Conservation (phyloP, 2,797 vertebrate genomes). For the Balearica regulorum region DNA sequence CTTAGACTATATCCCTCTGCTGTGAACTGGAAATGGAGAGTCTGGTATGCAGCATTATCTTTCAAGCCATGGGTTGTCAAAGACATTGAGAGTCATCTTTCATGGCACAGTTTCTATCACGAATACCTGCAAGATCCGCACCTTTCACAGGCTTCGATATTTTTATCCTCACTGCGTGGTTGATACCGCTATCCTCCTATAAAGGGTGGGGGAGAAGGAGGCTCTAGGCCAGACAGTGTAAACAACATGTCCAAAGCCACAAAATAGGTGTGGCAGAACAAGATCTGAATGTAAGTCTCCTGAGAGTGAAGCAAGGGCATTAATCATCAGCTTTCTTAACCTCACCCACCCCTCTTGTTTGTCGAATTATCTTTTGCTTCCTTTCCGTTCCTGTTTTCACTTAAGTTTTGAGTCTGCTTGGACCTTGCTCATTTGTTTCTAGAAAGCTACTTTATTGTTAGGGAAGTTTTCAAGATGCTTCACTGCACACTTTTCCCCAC, state of each 20-base stretch:
- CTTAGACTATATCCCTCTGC: not conserved
- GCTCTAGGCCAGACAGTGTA: not conserved
- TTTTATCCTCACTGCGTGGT: rapidly evolving
- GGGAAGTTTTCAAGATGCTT: not conserved
- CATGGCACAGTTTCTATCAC: not conserved
- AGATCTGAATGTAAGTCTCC: not conserved
- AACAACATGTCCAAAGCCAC: not conserved
- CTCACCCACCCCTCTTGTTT: not conserved
- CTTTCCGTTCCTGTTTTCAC: not conserved
- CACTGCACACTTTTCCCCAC: not conserved
- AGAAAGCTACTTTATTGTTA: not conserved
- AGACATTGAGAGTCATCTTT: not conserved
- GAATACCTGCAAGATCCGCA: not conserved
- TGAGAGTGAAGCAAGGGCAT: not conserved
- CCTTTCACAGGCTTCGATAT: not conserved
- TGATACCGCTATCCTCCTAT: rapidly evolving
- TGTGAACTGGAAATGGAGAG: not conserved
- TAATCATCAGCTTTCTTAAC: slow-evolving; percentile 12
- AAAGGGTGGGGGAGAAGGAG: not conserved
- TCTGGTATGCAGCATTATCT: rapidly evolving
- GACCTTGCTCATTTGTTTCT: not conserved
- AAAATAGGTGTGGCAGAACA: not conserved
- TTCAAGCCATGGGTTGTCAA: not conserved
- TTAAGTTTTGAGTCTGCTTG: not conserved
- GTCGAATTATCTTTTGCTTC: not conserved